Base-by-base conservation (phyloP, 2,888 invertebrate genomes). In the Subacronicta megacephala region DNA sequence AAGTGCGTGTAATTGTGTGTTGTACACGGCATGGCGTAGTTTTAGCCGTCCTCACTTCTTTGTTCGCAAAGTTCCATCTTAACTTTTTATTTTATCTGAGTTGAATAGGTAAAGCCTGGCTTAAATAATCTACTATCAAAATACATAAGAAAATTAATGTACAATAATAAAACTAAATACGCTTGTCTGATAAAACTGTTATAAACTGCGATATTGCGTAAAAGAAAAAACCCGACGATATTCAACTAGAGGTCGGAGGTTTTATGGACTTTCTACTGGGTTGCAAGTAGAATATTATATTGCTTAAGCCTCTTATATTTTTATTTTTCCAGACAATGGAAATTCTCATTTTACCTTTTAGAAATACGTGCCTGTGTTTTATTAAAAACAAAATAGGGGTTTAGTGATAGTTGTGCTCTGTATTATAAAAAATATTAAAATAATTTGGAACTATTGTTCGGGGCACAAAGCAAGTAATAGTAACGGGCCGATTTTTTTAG, bases 231-330 rank as follows among this genome's bases (percentile, higher is more conserved):
- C 38, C 55, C 35, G n/a, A 69, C 62, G 36, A 61, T 64, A 54
- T 62, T 59, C 41, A 38, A 38, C 17, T 7, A 33, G 41, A 62
- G 55, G 56, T 54, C 54, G 54, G 37, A 20, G 51, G 23, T 70
- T 75, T 57, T 43, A 57, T 49, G 62, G 50, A 62, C 40, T 68
- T 68, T 65, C 54, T 37, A 67, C 45, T 51, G 16, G 50, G 38
- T 31, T 56, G 57, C 57, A 62, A 65, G 58, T 36, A 50, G 52
- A 71, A 59, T 68, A 71, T 62, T 58, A 65, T 70, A 65, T 59
- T 43, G 46, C 29, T 46, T 73, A 72, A 80, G 72, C 73, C 36
- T 41, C 72, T 78, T 76, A 73, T 47, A 45, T 61, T 70, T 62
- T 74, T 76, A 55, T 63, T 68, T 66, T 50, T 0, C 44, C 26